Evolutionary conservation across 1,140 invertebrate genomes (phyloP).

Genomic region (Tetragonula clypearis): DNA sequence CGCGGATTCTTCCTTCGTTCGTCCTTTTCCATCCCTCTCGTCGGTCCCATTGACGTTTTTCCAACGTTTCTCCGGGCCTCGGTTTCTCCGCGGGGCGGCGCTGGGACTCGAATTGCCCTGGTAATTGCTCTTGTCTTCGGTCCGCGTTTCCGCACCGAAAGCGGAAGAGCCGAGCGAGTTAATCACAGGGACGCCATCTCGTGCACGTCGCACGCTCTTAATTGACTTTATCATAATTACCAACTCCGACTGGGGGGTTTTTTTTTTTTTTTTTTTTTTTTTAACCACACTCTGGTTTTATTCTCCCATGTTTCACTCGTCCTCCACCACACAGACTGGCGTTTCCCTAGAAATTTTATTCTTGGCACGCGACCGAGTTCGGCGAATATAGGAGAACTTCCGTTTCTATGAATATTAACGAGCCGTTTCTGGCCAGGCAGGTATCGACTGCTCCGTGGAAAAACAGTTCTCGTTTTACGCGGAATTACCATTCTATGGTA

Average conservation of each 20-base stretch:
- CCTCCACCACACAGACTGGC: too few species aligned
- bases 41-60: constrained; percentile 17
- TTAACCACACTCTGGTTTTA: too few species aligned
- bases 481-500: not conserved
- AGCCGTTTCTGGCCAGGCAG: not conserved
- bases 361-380: not conserved
- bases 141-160: constrained; percentile 7
- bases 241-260: not conserved
- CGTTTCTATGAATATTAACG: constrained; percentile 42
- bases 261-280: not conserved
- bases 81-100: constrained; percentile 10
- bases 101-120: constrained; percentile 72
- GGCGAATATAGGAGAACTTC: constrained; percentile 4
- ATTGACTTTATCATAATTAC: constrained; percentile 71
- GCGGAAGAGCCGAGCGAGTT: constrained; percentile 57
- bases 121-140: constrained; percentile 71
- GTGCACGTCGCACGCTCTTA: constrained; percentile 60
- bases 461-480: not conserved
- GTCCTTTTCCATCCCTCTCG: too few species aligned
- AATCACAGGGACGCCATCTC: constrained; percentile 66
- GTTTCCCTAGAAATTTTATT: constrained; percentile 17
- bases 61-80: constrained; percentile 24
- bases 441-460: not conserved
- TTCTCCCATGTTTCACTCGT: not conserved
- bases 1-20: not conserved